A percentile compares a stretch with the other conserved stretches of the same genome.
These are phyloP conservation scores for Drosophila atripex DNA, from an alignment of 2,888 invertebrate species.

Conservation along the genomic window DNA sequence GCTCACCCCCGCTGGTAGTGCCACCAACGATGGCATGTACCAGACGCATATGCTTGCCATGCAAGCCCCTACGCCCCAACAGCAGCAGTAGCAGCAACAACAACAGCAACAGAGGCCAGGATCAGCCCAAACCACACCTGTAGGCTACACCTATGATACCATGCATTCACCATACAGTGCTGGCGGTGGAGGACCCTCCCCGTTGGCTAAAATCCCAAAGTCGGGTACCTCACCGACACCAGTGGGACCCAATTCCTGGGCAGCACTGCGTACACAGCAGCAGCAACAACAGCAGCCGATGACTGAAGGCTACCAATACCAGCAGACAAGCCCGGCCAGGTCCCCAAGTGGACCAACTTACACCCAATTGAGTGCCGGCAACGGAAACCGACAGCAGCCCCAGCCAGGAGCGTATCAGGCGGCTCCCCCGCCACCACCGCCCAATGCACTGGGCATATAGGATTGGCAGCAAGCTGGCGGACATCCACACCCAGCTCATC, in stretches of 20 bases:
- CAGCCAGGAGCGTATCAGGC: conserved; percentile 84
- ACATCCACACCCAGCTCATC: conserved; percentile 82
- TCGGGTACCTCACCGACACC: conserved; percentile 89
- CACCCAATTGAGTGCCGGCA: conserved; percentile 90
- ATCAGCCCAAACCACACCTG: conserved; percentile 88
- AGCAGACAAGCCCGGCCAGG: conserved; percentile 90
- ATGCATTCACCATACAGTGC: conserved; percentile 87
- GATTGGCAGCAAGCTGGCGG: conserved; percentile 88
- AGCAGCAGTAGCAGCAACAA: conserved; percentile 85
- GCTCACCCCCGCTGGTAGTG: conserved; percentile 73
- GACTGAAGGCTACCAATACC: conserved; percentile 89
- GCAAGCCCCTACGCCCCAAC: conserved; percentile 60
- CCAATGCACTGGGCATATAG: conserved; percentile 88
- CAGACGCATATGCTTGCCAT: conserved; percentile 80
- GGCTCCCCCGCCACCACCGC: conserved; percentile 67
- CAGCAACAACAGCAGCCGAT: conserved; percentile 86
- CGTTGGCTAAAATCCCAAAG: conserved; percentile 88
- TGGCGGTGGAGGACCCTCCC: conserved; percentile 85
- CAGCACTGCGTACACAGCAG: conserved; percentile 75
- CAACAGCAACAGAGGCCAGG: conserved; percentile 86
- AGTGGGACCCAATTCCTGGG: conserved; percentile 83
- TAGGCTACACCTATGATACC: conserved; percentile 89
- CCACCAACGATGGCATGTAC: conserved; percentile 69
- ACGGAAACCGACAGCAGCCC: conserved; percentile 85
- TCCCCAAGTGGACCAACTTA: conserved; percentile 94